Conservation (phyloP, 2,888 invertebrate species). For the Anthophora plumipes region DNA sequence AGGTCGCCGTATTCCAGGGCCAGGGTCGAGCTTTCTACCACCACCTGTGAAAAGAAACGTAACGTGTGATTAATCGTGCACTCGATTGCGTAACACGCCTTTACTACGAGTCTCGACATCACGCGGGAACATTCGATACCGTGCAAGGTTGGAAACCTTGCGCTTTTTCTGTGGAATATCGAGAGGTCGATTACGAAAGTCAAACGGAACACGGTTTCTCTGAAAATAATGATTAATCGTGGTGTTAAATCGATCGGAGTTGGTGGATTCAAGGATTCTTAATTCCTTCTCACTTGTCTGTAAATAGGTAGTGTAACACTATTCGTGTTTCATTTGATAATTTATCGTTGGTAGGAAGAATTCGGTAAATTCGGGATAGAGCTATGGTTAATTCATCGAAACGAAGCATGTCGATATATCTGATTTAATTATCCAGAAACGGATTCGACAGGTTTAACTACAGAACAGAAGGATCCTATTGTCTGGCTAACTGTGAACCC, state of each 20-base stretch:
- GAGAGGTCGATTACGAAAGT: background rate
- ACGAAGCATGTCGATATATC: background rate
- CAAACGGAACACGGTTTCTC: background rate
- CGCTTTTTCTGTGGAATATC: background rate
- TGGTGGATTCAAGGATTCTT: background rate
- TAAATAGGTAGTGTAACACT: background rate
- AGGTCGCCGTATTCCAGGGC: slow-evolving; percentile 97
- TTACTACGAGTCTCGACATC: background rate
- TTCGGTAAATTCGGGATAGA: background rate
- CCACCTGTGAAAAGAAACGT: slow-evolving; percentile 87
- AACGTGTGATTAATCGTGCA: slow-evolving; percentile 7
- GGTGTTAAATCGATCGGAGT: slow-evolving; percentile 1
- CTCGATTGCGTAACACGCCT: slow-evolving; percentile 4
- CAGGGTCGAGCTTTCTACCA: slow-evolving; percentile 93
- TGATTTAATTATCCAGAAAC: background rate
- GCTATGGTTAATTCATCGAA: background rate
- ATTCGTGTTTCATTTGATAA: background rate
- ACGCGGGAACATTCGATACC: background rate
- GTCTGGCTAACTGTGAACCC: background rate
- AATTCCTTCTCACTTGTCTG: background rate
- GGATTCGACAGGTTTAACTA: slow-evolving; percentile 2
- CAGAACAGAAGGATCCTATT: background rate
- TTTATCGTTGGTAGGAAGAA: background rate
- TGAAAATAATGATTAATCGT: background rate
- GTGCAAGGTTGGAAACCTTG: slow-evolving; percentile 1